Base-by-base conservation (phyloP, 1,140 invertebrate species). In the Euura saliciscinereae region DNA sequence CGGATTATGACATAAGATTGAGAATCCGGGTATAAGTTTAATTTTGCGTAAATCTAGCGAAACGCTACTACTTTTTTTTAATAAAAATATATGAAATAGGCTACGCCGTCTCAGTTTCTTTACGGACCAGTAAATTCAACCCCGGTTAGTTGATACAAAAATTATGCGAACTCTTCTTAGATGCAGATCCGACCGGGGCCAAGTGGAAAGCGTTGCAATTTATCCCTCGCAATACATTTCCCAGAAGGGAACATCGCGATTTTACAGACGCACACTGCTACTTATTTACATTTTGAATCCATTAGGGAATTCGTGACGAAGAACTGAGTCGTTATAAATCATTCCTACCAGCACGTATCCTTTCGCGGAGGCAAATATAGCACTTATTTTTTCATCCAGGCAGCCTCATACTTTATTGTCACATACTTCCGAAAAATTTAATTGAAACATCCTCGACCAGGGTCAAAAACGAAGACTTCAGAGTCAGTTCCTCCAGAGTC, bases 261-360 rank as follows among this genome's bases (percentile, higher is more conserved):
- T 59, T 59, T 28, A 5, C 51, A 59, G 51, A 59, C 51, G 6
- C 13, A n/a, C 51, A 59, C 51, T 59, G 11, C n/a, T 11, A 8
- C 13, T 59, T 59, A 59, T 59, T 59, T 59, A 59, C 51, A 59
- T 59, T 59, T 59, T 59, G 13, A 59, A 59, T 59, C 51, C 51
- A 59, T 59, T 59, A 59, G 51, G 51, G 51, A n/a, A 59, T 59
- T 59, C 51, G 3, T 59, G 51, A 59, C 51, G 51, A 59, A n/a
- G 51, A 59, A 59, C 51, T 59, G 3, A 6, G 51, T 59, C 51
- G 51, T 59, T 59, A 59, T 59, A 59, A 59, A 59, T 59, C 51
- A 59, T 59, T 59, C 51, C 3, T 28, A 28, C 28, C 28, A 28
- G 28, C 28, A 28, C 28, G 1, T 28, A 28, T 28, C 28, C 51